A percentile compares a stretch with the other conserved stretches of the same genome.
phyloP scores from a whole-genome alignment of 2,113 vertebrate species.

The Octodon degus region DNA sequence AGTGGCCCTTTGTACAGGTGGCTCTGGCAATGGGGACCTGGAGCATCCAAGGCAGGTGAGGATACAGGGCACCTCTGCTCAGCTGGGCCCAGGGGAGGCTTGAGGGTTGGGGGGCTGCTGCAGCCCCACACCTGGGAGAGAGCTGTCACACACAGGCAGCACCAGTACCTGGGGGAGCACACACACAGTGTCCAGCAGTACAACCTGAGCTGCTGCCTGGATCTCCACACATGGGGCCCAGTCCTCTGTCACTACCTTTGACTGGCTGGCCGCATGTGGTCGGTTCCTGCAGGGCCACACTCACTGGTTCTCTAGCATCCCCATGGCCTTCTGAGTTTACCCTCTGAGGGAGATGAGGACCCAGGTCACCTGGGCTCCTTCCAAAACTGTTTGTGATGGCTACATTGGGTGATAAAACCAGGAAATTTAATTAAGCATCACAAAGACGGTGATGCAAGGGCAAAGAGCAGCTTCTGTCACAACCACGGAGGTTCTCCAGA shows the following conservation, averaged over 20 bases:
- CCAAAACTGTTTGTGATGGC: background rate
- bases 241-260: background rate
- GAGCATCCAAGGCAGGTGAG: background rate
- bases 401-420: background rate
- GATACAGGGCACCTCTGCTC: background rate
- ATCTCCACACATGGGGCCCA: too few species aligned
- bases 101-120: rapidly evolving
- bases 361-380: background rate
- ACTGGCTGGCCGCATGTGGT: rapidly evolving
- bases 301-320: background rate
- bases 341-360: background rate
- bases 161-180: background rate
- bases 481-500: background rate
- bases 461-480: slow-evolving; percentile 7
- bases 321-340: background rate
- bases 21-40: background rate
- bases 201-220: background rate
- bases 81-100: background rate
- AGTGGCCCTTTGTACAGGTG: background rate
- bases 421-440: slow-evolving; percentile 45
- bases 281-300: background rate
- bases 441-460: background rate
- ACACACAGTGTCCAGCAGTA: background rate
- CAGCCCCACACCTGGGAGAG: background rate
- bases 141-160: background rate